These are phyloP conservation scores for Neomonachus schauinslandi DNA, from an alignment of 2,113 vertebrate species.

Conservation along the genomic window DNA sequence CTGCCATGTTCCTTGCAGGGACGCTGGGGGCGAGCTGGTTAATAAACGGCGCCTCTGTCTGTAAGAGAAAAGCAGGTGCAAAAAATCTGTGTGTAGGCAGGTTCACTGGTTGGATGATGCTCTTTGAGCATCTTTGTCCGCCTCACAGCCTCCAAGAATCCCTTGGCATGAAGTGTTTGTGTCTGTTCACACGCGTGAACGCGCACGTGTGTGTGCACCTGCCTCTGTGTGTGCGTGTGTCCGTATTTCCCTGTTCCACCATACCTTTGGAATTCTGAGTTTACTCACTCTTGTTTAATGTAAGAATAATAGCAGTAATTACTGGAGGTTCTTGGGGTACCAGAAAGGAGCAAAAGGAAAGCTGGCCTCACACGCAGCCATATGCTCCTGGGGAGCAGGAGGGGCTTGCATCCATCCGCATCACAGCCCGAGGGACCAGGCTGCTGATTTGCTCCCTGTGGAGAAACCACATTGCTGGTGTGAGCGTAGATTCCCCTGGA, in stretches of 20 bases:
- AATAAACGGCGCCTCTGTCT: not conserved
- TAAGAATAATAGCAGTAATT: slow-evolving; percentile 64
- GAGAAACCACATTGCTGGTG: not conserved
- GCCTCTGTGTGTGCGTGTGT: too few relatives aligned
- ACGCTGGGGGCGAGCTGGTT: not conserved
- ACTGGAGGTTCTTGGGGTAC: slow-evolving; percentile 50
- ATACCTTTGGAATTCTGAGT: slow-evolving; percentile 26
- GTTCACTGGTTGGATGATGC: not conserved
- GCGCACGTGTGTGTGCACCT: not conserved
- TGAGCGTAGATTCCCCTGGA: not conserved
- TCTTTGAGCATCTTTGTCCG: not conserved
- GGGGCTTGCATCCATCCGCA: not conserved
- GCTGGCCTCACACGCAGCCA: slow-evolving; percentile 36
- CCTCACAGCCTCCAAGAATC: not conserved
- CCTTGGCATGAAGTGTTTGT: not conserved
- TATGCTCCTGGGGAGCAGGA: slow-evolving; percentile 33
- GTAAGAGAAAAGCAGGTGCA: slow-evolving; percentile 25
- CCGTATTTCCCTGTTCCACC: not conserved
- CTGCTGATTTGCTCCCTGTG: not conserved
- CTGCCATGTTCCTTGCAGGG: not conserved
- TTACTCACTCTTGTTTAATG: slow-evolving; percentile 47
- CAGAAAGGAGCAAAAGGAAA: slow-evolving; percentile 41
- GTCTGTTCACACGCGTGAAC: too few relatives aligned
- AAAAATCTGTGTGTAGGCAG: not conserved
- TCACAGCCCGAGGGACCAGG: not conserved